Evolutionary conservation across 2,797 vertebrate species (phyloP).

Genomic region (Ateles fusciceps): DNA sequence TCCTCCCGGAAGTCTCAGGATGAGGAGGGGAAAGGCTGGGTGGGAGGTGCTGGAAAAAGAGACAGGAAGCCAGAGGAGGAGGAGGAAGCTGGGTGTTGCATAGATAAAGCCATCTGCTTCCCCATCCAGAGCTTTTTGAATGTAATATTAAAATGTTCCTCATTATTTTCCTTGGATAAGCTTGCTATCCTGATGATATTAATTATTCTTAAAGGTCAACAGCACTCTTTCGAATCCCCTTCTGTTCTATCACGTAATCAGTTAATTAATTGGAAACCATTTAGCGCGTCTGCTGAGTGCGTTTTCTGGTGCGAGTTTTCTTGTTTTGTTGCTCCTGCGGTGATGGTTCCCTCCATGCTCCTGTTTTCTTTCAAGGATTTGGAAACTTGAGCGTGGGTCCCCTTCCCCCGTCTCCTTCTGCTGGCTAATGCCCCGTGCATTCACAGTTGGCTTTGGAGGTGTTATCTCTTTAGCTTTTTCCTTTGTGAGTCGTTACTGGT

Average conservation of each 20-base stretch:
- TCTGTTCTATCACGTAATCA: conserved; percentile 89
- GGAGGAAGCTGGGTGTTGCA: background rate
- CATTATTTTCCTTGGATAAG: conserved; percentile 87
- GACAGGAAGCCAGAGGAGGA: background rate
- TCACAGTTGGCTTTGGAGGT: background rate
- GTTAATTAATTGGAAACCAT: conserved; percentile 89
- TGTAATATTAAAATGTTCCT: conserved; percentile 84
- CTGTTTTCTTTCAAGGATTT: conserved; percentile 42
- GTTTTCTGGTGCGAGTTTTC: conserved; percentile 72
- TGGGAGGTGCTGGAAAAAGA: background rate
- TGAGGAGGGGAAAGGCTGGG: background rate
- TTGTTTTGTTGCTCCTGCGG: conserved; percentile 70
- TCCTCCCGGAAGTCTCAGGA: background rate
- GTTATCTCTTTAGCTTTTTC: background rate
- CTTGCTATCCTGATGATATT: conserved; percentile 87
- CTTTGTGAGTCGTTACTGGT: background rate
- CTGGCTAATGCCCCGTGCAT: background rate
- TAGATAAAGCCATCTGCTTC: conserved; percentile 61
- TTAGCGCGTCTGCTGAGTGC: conserved; percentile 82
- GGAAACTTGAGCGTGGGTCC: background rate
- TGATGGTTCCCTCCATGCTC: background rate
- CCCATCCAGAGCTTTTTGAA: conserved; percentile 60
- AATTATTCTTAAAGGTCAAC: conserved; percentile 91
- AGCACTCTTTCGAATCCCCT: conserved; percentile 86
- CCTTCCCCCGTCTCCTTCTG: background rate